Evolutionary conservation across 2,888 invertebrate species (phyloP).

Genomic region (Tinea semifulvella): DNA sequence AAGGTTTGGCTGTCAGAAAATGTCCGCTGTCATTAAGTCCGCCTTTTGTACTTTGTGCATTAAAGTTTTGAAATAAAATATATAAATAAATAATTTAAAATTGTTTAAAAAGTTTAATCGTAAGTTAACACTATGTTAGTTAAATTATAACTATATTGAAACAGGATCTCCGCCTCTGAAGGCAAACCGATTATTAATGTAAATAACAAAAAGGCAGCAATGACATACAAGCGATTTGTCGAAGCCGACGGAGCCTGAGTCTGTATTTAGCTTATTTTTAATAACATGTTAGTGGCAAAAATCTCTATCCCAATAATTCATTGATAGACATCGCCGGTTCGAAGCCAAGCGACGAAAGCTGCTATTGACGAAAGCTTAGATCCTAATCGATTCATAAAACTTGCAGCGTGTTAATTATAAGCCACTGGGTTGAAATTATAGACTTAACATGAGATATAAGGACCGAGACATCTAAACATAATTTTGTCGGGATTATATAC

Average conservation of each 20-base stretch:
- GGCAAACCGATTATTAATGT: conserved; percentile 29
- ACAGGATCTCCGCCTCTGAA: conserved; percentile 6
- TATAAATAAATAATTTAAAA: too few species aligned
- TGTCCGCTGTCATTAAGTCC: too few species aligned
- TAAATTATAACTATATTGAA: conserved; percentile 5
- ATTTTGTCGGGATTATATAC: too few species aligned
- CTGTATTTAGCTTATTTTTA: conserved; percentile 48
- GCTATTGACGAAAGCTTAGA: conserved; percentile 67
- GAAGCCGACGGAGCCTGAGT: conserved; percentile 34
- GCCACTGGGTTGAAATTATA: conserved; percentile 52
- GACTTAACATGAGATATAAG: too few species aligned
- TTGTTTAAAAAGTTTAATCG: too few species aligned
- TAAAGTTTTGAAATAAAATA: too few species aligned
- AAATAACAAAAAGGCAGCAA: conserved; percentile 36
- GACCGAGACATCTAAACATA: too few species aligned
- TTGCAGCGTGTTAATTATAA: conserved; percentile 66
- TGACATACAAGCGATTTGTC: conserved; percentile 52
- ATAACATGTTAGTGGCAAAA: conserved; percentile 55
- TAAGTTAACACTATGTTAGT: conserved; percentile 6
- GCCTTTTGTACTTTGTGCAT: too few species aligned
- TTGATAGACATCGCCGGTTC: conserved; percentile 47
- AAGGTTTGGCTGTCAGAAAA: too few species aligned
- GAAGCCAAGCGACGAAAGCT: conserved; percentile 51
- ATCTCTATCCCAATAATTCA: conserved; percentile 64
- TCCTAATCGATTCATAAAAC: conserved; percentile 66